Percentiles rank a stretch among this genome's conserved stretches.
Evolutionary conservation across 2,888 invertebrate species (phyloP).

Genomic region (Syritta pipiens): DNA sequence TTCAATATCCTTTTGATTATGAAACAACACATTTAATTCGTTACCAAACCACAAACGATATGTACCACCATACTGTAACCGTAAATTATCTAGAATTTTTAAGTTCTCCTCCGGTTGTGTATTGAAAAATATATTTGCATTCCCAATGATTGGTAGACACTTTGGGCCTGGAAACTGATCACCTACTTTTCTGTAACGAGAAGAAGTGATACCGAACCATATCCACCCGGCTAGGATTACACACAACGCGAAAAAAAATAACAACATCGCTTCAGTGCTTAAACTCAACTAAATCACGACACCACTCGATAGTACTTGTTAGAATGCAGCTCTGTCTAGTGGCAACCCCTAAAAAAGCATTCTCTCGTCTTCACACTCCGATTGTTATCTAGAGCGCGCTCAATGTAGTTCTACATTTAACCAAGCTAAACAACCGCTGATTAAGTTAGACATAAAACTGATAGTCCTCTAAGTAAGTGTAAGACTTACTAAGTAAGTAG

Average conservation of each 20-base stretch:
- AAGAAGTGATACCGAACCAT: neutral
- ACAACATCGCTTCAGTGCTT: conserved; percentile 1
- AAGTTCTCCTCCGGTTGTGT: conserved; percentile 27
- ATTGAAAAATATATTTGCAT: conserved; percentile 34
- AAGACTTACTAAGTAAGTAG: no score
- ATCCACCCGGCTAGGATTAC: neutral
- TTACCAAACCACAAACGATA: conserved; percentile 64
- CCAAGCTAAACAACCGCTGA: no score
- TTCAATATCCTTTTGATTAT: conserved; percentile 57
- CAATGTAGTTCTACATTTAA: no score
- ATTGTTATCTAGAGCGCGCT: no score
- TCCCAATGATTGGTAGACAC: conserved; percentile 26
- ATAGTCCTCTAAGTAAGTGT: no score
- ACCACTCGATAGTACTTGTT: no score
- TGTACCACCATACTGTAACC: conserved; percentile 20
- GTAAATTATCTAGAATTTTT: conserved; percentile 71
- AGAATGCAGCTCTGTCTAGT: no score
- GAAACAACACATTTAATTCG: conserved; percentile 60
- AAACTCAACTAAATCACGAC: neutral
- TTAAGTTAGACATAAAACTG: no score
- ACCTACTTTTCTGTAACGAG: neutral
- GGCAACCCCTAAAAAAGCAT: no score
- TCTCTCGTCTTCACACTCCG: no score
- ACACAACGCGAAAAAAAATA: neutral
- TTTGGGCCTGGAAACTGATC: conserved; percentile 35